These are phyloP conservation scores for Scaptomyza parva DNA, from an alignment of 2,888 invertebrate genomes.

Conservation along the genomic window DNA sequence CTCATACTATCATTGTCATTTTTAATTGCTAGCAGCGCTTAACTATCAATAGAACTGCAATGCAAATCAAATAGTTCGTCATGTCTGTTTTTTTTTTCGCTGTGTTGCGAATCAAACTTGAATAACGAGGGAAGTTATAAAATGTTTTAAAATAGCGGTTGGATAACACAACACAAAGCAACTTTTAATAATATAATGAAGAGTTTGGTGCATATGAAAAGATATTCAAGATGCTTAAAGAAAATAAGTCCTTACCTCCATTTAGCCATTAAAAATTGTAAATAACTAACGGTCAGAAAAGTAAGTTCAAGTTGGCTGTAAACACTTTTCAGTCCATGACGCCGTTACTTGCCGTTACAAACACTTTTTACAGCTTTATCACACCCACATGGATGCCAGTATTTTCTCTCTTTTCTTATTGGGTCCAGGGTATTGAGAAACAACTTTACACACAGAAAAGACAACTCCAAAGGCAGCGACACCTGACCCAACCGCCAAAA, in stretches of 20 bases:
- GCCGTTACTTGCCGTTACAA: not conserved
- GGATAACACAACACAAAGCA: conserved; percentile 31
- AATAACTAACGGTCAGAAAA: not conserved
- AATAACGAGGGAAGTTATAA: conserved; percentile 78
- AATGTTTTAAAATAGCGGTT: conserved; percentile 80
- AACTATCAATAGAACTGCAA: conserved; percentile 68
- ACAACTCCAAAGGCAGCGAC: conserved; percentile 23
- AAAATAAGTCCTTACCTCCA: not conserved
- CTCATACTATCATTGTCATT: conserved; percentile 24
- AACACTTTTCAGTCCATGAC: not conserved
- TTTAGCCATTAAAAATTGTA: not conserved
- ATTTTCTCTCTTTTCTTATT: not conserved
- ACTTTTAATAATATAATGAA: not conserved
- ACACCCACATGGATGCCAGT: not conserved
- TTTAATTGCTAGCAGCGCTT: conserved; percentile 63
- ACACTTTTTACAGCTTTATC: not conserved
- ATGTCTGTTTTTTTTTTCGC: conserved; percentile 32
- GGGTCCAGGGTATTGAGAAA: conserved; percentile 31
- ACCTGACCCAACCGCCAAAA: conserved; percentile 18
- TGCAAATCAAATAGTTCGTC: conserved; percentile 71
- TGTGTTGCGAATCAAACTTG: conserved; percentile 38
- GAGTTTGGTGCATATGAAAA: not conserved
- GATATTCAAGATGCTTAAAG: not conserved
- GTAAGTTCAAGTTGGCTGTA: not conserved
- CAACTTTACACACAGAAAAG: conserved; percentile 37